Base-by-base conservation (phyloP, 2,797 vertebrate genomes). In the Lepilemur ruficaudatus region DNA sequence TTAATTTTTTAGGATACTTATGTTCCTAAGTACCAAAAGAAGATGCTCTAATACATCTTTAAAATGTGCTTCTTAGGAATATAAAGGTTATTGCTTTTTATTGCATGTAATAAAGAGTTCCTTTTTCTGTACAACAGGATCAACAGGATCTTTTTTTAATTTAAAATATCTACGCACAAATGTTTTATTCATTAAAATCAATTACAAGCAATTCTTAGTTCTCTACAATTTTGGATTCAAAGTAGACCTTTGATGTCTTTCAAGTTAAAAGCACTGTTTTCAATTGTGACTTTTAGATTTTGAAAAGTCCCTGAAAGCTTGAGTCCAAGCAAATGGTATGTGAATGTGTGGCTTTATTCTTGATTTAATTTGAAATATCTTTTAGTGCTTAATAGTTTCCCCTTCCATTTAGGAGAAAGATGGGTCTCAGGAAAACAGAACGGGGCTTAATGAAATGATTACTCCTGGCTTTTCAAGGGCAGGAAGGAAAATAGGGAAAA, bases 141-240 rank as follows among this genome's bases (percentile, higher is more conserved):
- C 11, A 23, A 67, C 15, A 48, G 35, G 9, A 76, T 84, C 67
- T 83, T 65, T 75, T 72, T 67, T 43, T 93, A 46, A 69, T 89
- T 84, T 81, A 89, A 92, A 43, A 23, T 43, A 50, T 41, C 43
- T 72, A 41, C 13, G 30, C 20, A 95, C 93, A 96, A 92, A 94
- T 75, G n/a, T 75, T 84, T 95, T 91, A 91, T 95, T 95, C 59
- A 96, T 80, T 87, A 85, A 89, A 93, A 93, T 91, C n/a, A 95
- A 82, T 94, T 94, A 61, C 32, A 92, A 94, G 41, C 38, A 65
- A 50, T 81, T 92, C n/a, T 87, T 46, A 95, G 63, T 95, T 95
- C 35, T 87, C 35, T 84, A 59, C 28, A 50, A 57, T 75, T 52
- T 83, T 75, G 75, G 57, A 52, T 93, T 91, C 61, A 95, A 83